Base-by-base conservation (phyloP, 2,888 invertebrate genomes). In the Orgyia antiqua region DNA sequence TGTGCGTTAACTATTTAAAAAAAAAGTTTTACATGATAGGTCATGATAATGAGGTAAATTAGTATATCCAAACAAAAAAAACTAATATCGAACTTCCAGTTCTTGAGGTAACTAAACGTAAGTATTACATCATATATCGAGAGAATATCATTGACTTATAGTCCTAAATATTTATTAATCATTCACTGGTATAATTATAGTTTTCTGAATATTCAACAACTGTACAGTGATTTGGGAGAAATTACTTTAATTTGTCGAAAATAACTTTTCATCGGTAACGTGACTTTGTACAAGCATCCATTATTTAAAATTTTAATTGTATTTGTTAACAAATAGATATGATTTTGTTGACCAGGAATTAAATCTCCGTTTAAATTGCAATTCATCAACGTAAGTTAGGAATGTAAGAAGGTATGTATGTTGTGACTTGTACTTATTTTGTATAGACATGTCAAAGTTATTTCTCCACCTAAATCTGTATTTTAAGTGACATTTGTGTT, bases 71-170 rank as follows among this genome's bases (percentile, higher is more conserved):
- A 63, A 62, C 65, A 66, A 65, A 65, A 68, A 68, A 68, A 58
- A 72, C 61, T 63, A 72, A 73, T 65, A 51, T 57, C 49, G 84
- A 84, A 84, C 84, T 84, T 84, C 75, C 72, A 62, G 84, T 79
- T 80, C 84, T 63, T 57, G 65, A 78, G 84, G 84, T 84, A 84
- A 84, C 83, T 84, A 82, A 80, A 79, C 58, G 62, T 77, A 79
- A 71, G 68, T 70, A 74, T 59, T 67, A 68, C 68, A n/a, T n/a
- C n/a, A 69, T 53, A 61, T 45, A 57, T 71, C 71, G 68, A 71
- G 69, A 61, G 63, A 53, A 66, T 68, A 60, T 25, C 61, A 64
- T 62, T 58, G 84, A 83, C 83, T 84, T 80, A 79, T 61, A 83
- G 82, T 79, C 84, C 72, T 76, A 77, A 61, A 54, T 71, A 64